phyloP scores from a whole-genome alignment of 2,113 vertebrate species.

The Noturus placidus region DNA sequence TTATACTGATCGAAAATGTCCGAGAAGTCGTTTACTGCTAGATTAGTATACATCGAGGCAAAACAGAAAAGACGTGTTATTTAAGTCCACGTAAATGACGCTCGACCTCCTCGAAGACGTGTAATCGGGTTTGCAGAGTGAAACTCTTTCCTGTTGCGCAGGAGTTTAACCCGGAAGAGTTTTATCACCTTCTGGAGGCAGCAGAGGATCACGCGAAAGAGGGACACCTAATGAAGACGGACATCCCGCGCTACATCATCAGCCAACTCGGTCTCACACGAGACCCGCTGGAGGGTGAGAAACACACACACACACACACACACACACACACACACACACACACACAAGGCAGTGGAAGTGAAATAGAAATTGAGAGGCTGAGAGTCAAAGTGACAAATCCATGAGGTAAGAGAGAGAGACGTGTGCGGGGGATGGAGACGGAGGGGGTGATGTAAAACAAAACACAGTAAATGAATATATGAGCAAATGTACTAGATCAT shows the following conservation, averaged over 20 bases:
- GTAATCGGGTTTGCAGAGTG: neutral
- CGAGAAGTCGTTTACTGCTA: too few relatives aligned
- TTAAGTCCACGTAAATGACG: neutral
- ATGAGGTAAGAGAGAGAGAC: neutral
- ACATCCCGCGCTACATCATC: slow-evolving; percentile 97
- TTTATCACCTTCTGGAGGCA: slow-evolving; percentile 97
- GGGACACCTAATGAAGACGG: slow-evolving; percentile 94
- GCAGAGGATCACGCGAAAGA: slow-evolving; percentile 98
- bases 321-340: neutral
- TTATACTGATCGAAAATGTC: too few relatives aligned
- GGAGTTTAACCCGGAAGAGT: slow-evolving; percentile 99
- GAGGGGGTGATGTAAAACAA: neutral
- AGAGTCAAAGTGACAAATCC: neutral
- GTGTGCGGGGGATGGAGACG: neutral
- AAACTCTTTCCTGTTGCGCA: slow-evolving; percentile 50
- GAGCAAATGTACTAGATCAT: neutral
- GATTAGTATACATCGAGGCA: neutral
- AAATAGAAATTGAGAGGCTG: neutral
- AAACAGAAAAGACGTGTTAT: neutral
- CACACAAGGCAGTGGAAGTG: neutral
- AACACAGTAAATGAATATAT: neutral
- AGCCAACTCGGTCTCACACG: slow-evolving; percentile 94
- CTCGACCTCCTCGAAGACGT: neutral
- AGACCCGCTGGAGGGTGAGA: slow-evolving; percentile 94
- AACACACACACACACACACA: neutral